Evolutionary conservation across 2,797 vertebrate genomes (phyloP), one percentile per base, ranked within the genome.

Genomic region (Paramormyrops hopkinsi): DNA sequence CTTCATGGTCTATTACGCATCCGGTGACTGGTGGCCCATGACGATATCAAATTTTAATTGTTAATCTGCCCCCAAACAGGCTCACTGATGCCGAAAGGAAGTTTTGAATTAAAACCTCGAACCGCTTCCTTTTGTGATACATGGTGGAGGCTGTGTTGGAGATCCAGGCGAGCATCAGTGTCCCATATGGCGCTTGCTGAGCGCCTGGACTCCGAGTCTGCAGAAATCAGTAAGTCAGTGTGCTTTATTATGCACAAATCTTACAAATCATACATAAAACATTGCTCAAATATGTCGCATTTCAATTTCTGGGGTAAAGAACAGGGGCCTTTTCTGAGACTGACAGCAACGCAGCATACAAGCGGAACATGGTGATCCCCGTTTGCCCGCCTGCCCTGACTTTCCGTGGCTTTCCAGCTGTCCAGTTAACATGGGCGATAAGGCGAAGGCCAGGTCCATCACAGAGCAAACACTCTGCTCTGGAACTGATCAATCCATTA

Each of bases 401-500:
- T 22, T 11, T 22, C 22, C 22, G 50, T n/a, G 17, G 14, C 85
- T 4, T 5, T 22, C 82, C 41, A 44, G 44, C 48, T 50, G 9
- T 51, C n/a, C 12, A 2, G 69, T 50, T 17, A 85, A 12, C 79
- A 11, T 12, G 22, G 46, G 3, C 9, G 25, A 85, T 85, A 50
- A 14, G n/a, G 22, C 51, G 48, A 84, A 84, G 82, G 22, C 22
- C 46, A 4, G 22, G 8, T 46, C 83, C 7, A n/a, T 14, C 25
- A 46, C n/a, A 29, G 46, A 85, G 41, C 83, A 85, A n/a, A 87
- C 53, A 22, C 54, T n/a, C n/a, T 9, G 11, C 89, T 90, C 50
- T 86, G 89, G 6, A 91, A 88, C 41, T 86, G 62, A 91, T 90
- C 69, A 88, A 88, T 91, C 91, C 88, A 89, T 90, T 90, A 92